Evolutionary conservation across 2,113 vertebrate genomes (phyloP).

Genomic region (Casuarius casuarius): DNA sequence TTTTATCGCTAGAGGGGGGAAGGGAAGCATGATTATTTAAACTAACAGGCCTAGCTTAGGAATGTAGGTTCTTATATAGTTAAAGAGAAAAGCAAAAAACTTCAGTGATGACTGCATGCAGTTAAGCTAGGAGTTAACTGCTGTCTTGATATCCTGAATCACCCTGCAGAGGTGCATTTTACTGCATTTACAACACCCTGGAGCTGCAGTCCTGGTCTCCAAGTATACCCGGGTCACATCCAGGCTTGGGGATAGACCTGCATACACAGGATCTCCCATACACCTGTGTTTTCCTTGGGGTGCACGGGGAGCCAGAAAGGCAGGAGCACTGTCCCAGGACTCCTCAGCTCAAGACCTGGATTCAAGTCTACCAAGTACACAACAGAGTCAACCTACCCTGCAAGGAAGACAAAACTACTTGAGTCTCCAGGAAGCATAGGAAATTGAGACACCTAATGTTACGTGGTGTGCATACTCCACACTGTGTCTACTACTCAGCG

Average conservation of each 20-base stretch:
- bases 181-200: background rate
- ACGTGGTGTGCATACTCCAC: background rate
- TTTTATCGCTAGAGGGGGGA: background rate
- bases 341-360: background rate
- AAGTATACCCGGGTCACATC: background rate
- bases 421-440: background rate
- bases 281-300: background rate
- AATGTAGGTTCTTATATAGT: background rate
- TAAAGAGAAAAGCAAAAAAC: background rate
- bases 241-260: background rate
- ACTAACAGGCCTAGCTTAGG: background rate
- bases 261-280: background rate
- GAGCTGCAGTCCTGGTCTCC: background rate
- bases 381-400: background rate
- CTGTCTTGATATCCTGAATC: background rate
- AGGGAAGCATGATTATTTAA: background rate
- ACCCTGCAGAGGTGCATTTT: rapidly evolving
- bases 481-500: background rate
- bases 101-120: background rate
- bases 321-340: background rate
- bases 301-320: background rate
- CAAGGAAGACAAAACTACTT: background rate
- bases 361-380: background rate
- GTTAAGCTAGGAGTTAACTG: background rate
- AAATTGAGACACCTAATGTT: rapidly evolving